Conservation (phyloP, 2,113 vertebrate genomes). For the Delphinus delphis region DNA sequence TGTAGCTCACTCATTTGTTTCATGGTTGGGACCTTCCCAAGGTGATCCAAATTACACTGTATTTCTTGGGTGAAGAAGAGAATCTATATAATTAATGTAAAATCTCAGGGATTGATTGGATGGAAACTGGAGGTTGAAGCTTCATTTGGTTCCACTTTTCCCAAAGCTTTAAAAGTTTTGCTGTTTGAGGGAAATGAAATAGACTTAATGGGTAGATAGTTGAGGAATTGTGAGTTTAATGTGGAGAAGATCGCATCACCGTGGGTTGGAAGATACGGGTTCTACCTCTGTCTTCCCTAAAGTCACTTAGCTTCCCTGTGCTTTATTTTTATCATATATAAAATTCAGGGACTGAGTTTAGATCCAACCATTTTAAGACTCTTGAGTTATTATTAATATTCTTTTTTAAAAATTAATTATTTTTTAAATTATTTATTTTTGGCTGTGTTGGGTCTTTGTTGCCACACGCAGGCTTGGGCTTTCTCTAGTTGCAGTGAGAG, state of each 20-base stretch:
- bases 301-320: not conserved
- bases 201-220: not conserved
- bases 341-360: constrained; percentile 11
- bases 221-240: not conserved
- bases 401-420: not conserved
- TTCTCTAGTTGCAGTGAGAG: too few relatives aligned
- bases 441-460: too few relatives aligned
- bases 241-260: not conserved
- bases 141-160: not conserved
- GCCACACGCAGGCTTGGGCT: too few relatives aligned
- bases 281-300: not conserved
- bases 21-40: not conserved
- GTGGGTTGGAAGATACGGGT: not conserved
- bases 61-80: not conserved
- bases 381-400: not conserved
- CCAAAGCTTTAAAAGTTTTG: not conserved
- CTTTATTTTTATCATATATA: constrained; percentile 23
- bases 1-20: not conserved
- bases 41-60: not conserved
- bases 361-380: not conserved
- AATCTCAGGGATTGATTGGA: not conserved
- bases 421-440: too few relatives aligned
- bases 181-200: not conserved
- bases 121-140: not conserved
- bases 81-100: not conserved